A percentile compares a stretch with the other conserved stretches of the same genome.
Conservation (phyloP, 2,797 vertebrate genomes). For the Acanthornis magna region DNA sequence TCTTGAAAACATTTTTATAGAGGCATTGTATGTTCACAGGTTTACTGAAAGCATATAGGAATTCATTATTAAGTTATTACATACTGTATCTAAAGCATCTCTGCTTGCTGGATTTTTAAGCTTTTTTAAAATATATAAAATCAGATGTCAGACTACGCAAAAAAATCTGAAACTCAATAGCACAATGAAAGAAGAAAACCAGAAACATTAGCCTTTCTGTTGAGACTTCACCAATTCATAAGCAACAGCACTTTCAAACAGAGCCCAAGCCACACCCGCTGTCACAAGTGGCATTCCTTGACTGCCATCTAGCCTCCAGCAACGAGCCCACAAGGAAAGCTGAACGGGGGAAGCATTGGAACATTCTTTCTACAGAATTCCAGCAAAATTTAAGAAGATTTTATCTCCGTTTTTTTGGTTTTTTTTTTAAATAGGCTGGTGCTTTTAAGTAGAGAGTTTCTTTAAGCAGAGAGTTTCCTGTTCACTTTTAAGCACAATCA, state of each 20-base stretch:
- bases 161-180: background rate
- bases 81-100: background rate
- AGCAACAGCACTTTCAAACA: background rate
- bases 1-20: background rate
- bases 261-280: background rate
- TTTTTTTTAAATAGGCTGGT: background rate
- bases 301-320: slow-evolving; percentile 44
- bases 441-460: background rate
- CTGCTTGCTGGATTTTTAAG: background rate
- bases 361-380: background rate
- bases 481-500: background rate
- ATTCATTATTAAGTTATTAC: background rate
- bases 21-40: background rate
- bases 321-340: background rate
- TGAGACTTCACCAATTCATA: background rate
- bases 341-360: background rate
- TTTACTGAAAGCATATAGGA: background rate
- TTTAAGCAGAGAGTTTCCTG: background rate
- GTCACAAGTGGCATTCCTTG: background rate
- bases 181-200: background rate
- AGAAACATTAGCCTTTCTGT: background rate
- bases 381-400: background rate
- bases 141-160: background rate
- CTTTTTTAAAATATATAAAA: background rate
- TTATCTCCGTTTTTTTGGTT: no score